Evolutionary conservation across 2,888 invertebrate species (phyloP).

Genomic region (Chorisops tibialis): DNA sequence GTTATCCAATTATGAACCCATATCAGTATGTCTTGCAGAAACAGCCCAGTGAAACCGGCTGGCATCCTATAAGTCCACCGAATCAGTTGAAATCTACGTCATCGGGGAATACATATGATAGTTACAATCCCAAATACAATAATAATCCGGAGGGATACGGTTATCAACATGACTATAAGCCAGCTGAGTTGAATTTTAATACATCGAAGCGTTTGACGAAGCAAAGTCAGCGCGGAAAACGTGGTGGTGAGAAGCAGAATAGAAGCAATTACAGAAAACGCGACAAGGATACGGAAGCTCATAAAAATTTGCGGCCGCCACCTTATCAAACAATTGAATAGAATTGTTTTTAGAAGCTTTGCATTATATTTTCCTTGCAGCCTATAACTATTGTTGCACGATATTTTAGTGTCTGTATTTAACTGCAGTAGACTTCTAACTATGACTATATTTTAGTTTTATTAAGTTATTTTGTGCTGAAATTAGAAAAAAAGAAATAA

Average conservation of each 20-base stretch:
- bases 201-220: slow-evolving; percentile 19
- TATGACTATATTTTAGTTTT: too few species aligned
- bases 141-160: slow-evolving; percentile 51
- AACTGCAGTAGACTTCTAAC: too few species aligned
- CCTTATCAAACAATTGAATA: not conserved
- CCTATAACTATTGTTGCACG: too few species aligned
- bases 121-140: slow-evolving; percentile 50
- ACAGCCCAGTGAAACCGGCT: slow-evolving; percentile 38
- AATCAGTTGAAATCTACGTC: slow-evolving; percentile 27
- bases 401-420: too few species aligned
- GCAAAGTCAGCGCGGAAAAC: slow-evolving; percentile 44
- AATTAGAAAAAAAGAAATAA: too few species aligned
- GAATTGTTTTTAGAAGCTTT: too few species aligned
- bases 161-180: slow-evolving; percentile 47
- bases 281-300: slow-evolving; percentile 45
- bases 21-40: slow-evolving; percentile 47
- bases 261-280: slow-evolving; percentile 34
- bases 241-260: slow-evolving; percentile 38
- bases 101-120: slow-evolving; percentile 39
- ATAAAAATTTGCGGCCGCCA: slow-evolving; percentile 47
- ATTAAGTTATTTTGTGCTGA: too few species aligned
- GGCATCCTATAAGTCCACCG: slow-evolving; percentile 39
- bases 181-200: slow-evolving; percentile 12
- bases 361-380: too few species aligned
- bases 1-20: slow-evolving; percentile 45